These are phyloP conservation scores for Carassius gibelio DNA, from an alignment of 2,113 vertebrate species.

Conservation along the genomic window DNA sequence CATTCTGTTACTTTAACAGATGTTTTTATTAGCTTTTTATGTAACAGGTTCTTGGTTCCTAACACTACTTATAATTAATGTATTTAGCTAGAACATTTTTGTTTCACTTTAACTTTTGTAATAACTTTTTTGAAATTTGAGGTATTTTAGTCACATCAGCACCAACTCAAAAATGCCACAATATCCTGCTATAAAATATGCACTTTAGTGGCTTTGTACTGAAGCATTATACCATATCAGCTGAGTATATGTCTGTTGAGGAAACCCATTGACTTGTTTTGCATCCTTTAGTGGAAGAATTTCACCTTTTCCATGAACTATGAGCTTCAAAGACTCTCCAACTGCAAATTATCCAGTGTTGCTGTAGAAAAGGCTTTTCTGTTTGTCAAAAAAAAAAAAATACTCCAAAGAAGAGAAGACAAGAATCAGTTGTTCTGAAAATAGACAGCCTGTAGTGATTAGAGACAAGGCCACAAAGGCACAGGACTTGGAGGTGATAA, in stretches of 20 bases:
- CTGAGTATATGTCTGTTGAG: not conserved
- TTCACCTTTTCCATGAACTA: not conserved
- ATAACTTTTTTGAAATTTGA: constrained; percentile 28
- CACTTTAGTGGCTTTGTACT: not conserved
- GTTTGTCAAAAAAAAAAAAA: constrained; percentile 63
- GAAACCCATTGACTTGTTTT: not conserved
- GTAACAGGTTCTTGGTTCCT: not conserved
- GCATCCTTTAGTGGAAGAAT: not conserved
- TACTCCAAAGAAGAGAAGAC: constrained; percentile 57
- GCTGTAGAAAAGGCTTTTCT: constrained; percentile 13
- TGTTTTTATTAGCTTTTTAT: not conserved
- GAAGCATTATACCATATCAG: not conserved
- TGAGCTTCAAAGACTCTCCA: not conserved
- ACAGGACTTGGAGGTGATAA: constrained; percentile 48
- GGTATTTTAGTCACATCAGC: constrained; percentile 58
- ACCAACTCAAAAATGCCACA: constrained; percentile 60
- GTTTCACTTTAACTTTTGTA: constrained; percentile 51
- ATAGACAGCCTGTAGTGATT: not conserved
- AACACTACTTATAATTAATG: not conserved
- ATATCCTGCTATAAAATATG: constrained; percentile 30
- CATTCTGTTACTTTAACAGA: not conserved
- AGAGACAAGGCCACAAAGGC: constrained; percentile 51
- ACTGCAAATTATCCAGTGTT: constrained; percentile 33
- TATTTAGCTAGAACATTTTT: not conserved
- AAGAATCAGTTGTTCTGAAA: constrained; percentile 34